phyloP scores from a whole-genome alignment of 2,797 vertebrate species.

The Muscicapa striata region DNA sequence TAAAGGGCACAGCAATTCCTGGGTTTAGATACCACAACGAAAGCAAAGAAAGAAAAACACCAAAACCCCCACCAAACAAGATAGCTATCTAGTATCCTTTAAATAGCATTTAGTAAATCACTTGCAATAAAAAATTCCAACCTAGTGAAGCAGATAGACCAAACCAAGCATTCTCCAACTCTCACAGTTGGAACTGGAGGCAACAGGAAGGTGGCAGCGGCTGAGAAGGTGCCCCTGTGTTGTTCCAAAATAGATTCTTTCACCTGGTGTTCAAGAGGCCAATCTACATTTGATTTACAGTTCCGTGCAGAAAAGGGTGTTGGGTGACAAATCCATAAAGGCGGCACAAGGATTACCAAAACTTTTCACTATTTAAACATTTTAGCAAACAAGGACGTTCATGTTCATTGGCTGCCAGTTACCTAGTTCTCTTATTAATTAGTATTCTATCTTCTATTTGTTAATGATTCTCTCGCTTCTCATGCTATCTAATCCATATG shows the following conservation, averaged over 20 bases:
- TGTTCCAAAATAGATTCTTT: not conserved
- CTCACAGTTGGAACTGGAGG: not conserved
- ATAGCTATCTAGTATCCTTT: not conserved
- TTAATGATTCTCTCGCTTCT: not conserved
- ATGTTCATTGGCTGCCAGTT: not conserved
- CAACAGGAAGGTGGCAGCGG: accelerated
- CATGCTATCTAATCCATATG: not conserved
- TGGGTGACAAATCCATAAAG: not conserved
- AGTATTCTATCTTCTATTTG: not conserved
- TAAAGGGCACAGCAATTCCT: not conserved
- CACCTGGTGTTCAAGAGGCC: not conserved
- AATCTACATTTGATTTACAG: not conserved
- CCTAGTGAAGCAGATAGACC: not conserved
- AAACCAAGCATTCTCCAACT: not conserved
- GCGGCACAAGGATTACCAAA: no score
- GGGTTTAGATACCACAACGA: not conserved
- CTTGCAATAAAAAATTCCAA: not conserved
- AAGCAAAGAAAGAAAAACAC: not conserved
- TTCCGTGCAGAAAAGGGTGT: not conserved
- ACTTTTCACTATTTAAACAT: not conserved
- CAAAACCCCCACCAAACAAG: not conserved
- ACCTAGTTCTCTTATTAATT: not conserved
- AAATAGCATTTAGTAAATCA: not conserved
- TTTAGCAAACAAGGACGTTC: not conserved
- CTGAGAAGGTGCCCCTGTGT: not conserved